These are phyloP conservation scores for Chlorops oryzae DNA, from an alignment of 1,140 invertebrate genomes.

Conservation along the genomic window DNA sequence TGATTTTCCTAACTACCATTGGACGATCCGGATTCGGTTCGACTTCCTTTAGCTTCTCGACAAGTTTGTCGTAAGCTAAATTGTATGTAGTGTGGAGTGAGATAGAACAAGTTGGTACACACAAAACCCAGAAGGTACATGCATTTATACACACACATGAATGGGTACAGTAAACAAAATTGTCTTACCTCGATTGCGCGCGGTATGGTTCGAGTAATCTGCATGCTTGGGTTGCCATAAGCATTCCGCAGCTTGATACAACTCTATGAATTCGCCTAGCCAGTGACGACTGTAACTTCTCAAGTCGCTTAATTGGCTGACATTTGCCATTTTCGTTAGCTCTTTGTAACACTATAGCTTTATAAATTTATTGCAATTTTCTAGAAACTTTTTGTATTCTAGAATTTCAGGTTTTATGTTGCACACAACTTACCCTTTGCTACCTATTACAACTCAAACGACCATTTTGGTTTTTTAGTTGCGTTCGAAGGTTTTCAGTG, in stretches of 20 bases:
- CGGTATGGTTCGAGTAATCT: conserved; percentile 43
- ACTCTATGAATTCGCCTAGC: conserved; percentile 45
- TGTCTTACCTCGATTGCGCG: no score
- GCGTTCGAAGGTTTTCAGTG: no score
- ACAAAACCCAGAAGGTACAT: neutral
- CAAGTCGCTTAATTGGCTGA: conserved; percentile 29
- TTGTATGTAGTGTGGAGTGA: conserved; percentile 18
- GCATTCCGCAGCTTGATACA: conserved; percentile 44
- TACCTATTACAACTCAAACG: no score
- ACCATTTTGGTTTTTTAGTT: no score
- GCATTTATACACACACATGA: neutral
- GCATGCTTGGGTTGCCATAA: conserved; percentile 46
- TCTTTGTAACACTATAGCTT: neutral
- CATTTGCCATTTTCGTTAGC: conserved; percentile 17
- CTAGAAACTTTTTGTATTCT: no score
- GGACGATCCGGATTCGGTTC: conserved; percentile 43
- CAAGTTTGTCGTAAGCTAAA: conserved; percentile 39
- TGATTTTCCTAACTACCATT: conserved; percentile 45
- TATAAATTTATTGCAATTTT: no score
- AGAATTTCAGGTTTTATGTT: no score
- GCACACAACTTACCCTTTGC: no score
- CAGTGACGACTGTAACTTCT: conserved; percentile 42
- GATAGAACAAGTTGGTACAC: neutral
- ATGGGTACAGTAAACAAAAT: no score
- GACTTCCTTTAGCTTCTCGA: conserved; percentile 43